Conservation (phyloP, 2,797 vertebrate genomes). For the Sebastes diaconus region DNA sequence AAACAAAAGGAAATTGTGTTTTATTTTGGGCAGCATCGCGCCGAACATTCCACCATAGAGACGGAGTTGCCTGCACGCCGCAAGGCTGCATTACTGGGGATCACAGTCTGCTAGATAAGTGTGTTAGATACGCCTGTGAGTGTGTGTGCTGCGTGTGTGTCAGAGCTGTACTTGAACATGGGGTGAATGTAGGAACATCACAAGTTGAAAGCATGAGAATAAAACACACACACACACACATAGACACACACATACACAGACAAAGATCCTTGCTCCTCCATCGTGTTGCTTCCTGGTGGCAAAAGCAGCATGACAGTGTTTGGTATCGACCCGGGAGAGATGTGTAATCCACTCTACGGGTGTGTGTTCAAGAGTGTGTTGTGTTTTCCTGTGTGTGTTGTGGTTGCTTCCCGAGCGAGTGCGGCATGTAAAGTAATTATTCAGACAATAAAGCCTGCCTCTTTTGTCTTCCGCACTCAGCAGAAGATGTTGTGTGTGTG, state of each 20-base stretch:
- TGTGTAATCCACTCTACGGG: constrained; percentile 64
- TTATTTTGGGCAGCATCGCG: constrained; percentile 40
- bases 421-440: constrained; percentile 63
- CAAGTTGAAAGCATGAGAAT: constrained; percentile 21
- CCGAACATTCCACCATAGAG: constrained; percentile 13
- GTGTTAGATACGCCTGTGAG: constrained; percentile 49
- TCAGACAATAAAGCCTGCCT: constrained; percentile 56
- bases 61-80: constrained; percentile 3
- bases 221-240: not conserved
- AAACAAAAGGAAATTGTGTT: constrained; percentile 60
- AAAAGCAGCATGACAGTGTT: constrained; percentile 57
- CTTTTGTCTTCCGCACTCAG: constrained; percentile 36
- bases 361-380: constrained; percentile 41
- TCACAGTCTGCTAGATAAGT: constrained; percentile 56
- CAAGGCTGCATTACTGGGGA: constrained; percentile 51
- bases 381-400: constrained; percentile 41
- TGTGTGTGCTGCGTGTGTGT: not conserved
- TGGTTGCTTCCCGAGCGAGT: constrained; percentile 34
- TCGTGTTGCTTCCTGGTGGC: constrained; percentile 45
- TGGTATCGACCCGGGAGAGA: constrained; percentile 47
- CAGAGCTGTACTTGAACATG: constrained; percentile 27
- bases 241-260: constrained; percentile 1
- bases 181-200: constrained; percentile 31
- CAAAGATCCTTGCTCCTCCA: not conserved
- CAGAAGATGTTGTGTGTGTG: constrained; percentile 1